Conservation (phyloP, 2,888 invertebrate genomes). For the Penaeus monodon region DNA sequence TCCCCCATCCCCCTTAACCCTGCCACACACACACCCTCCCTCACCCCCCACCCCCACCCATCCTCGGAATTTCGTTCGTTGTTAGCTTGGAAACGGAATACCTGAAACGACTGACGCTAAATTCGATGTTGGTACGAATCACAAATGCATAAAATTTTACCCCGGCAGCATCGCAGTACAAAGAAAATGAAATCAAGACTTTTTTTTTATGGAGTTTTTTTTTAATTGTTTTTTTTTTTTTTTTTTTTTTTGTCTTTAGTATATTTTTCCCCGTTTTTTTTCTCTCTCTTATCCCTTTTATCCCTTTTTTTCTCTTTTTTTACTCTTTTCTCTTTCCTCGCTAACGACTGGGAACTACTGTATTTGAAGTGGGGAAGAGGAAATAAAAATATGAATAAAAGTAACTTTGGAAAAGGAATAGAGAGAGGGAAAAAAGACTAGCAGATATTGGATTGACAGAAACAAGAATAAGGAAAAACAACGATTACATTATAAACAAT, state of each 20-base stretch:
- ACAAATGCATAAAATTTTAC: background rate
- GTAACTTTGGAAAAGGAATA: background rate
- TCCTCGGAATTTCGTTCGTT: no score
- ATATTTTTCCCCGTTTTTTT: background rate
- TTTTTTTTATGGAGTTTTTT: background rate
- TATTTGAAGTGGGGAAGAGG: no score
- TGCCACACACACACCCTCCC: no score
- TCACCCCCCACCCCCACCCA: no score
- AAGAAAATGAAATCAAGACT: background rate
- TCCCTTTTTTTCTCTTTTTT: background rate
- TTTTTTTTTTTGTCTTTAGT: background rate
- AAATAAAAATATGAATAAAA: constrained; percentile 13
- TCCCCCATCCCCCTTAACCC: no score
- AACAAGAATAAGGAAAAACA: background rate
- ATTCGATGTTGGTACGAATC: no score
- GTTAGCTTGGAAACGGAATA: no score
- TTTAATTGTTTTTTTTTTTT: background rate
- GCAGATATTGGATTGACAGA: background rate
- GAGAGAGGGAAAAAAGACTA: background rate
- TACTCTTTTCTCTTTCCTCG: no score
- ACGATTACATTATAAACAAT: background rate
- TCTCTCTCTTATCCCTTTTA: background rate
- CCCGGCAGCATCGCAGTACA: background rate
- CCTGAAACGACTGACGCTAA: no score
- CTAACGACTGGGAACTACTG: no score